These are phyloP conservation scores for Athalia rosae DNA, from an alignment of 2,888 invertebrate species.

Conservation along the genomic window DNA sequence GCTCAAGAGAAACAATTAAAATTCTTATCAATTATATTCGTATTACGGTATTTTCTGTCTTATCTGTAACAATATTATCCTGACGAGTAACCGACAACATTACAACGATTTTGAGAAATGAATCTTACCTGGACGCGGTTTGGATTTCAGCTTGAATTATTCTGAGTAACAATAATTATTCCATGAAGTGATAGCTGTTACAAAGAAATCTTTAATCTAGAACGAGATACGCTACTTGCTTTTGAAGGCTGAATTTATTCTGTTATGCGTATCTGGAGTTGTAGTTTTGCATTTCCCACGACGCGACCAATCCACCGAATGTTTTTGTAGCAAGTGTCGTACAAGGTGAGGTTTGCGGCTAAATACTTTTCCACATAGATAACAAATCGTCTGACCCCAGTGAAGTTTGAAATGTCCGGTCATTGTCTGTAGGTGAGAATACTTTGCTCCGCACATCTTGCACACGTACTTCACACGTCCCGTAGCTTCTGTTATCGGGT, in stretches of 20 bases:
- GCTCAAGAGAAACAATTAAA: background rate
- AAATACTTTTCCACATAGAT: constrained; percentile 30
- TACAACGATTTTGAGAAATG: constrained; percentile 15
- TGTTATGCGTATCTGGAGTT: background rate
- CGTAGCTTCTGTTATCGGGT: constrained; percentile 31
- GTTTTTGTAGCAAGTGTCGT: constrained; percentile 33
- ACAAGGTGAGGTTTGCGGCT: constrained; percentile 35
- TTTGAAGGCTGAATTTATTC: background rate
- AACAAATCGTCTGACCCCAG: constrained; percentile 39
- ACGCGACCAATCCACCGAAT: constrained; percentile 36
- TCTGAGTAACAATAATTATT: background rate
- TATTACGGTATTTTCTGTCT: background rate
- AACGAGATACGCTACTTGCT: constrained; percentile 7
- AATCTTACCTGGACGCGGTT: constrained; percentile 19
- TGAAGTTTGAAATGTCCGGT: constrained; percentile 36
- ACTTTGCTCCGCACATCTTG: constrained; percentile 36
- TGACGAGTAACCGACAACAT: background rate
- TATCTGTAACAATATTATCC: background rate
- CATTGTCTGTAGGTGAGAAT: constrained; percentile 39
- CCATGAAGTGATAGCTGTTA: constrained; percentile 2
- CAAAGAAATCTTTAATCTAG: background rate
- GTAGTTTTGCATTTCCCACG: constrained; percentile 28
- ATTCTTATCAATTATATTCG: constrained; percentile 11
- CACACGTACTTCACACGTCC: constrained; percentile 36
- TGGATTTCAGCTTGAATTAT: background rate